Conservation (phyloP, 92 coral and sea anemone genomes). For the Umimayanthus kanabou region DNA sequence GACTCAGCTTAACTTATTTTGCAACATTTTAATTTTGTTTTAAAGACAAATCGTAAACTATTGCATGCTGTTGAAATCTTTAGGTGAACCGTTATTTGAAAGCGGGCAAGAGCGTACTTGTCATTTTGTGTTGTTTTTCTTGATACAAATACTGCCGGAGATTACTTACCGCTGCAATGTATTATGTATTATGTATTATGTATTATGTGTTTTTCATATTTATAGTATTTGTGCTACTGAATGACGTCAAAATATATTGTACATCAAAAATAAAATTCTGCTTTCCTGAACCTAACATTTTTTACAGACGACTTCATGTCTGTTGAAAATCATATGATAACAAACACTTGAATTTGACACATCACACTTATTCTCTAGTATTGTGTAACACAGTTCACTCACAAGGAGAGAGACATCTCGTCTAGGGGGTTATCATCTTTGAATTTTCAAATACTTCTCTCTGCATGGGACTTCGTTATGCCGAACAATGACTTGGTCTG, state of each 20-base stretch:
- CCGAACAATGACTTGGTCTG: background rate
- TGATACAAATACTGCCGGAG: too few relatives aligned
- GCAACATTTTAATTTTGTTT: too few relatives aligned
- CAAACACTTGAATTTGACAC: background rate
- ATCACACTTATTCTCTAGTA: background rate
- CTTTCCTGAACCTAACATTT: background rate
- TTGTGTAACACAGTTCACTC: too few relatives aligned
- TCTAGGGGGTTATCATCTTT: background rate
- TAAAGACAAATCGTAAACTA: background rate
- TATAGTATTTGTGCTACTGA: too few relatives aligned
- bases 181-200: too few relatives aligned
- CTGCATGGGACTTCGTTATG: background rate
- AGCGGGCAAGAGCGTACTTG: too few relatives aligned
- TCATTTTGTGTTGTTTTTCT: background rate
- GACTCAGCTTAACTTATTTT: background rate
- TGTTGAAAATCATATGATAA: background rate
- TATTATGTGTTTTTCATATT: too few relatives aligned
- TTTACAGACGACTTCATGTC: background rate
- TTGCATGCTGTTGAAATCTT: background rate
- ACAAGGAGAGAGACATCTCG: background rate
- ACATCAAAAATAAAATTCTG: background rate
- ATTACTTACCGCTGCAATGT: background rate
- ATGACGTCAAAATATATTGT: background rate
- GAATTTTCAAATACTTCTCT: too few relatives aligned
- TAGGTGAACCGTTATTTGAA: background rate